Percentiles rank a stretch among this genome's conserved stretches.
phyloP scores from a whole-genome alignment of 2,888 invertebrate species.

The Lithophane leautieri region DNA sequence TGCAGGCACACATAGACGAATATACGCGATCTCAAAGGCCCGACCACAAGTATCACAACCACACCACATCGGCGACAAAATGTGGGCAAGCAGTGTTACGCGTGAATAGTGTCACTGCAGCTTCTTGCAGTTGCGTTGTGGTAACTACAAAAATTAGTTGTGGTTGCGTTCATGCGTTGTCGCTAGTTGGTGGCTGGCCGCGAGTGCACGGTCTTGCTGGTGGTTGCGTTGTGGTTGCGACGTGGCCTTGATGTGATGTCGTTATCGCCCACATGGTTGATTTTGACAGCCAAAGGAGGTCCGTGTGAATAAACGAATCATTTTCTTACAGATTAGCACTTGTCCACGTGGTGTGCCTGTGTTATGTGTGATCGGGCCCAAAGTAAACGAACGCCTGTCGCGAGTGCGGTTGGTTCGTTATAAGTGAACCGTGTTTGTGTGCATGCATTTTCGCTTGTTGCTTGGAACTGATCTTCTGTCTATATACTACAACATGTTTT shows the following conservation, averaged over 20 bases:
- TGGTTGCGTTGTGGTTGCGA: background rate
- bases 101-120: background rate
- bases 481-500: background rate
- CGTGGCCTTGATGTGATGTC: background rate
- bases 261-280: too few relatives aligned
- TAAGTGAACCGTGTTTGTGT: background rate
- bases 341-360: background rate
- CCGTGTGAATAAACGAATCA: background rate
- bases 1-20: background rate
- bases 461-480: background rate
- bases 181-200: background rate
- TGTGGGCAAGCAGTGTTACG: background rate
- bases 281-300: background rate
- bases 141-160: background rate
- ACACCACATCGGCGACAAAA: background rate
- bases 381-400: background rate
- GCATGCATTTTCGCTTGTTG: background rate
- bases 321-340: background rate
- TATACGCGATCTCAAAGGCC: background rate
- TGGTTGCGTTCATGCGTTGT: too few relatives aligned
- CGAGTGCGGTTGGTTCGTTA: background rate
- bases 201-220: background rate
- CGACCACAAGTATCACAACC: background rate
- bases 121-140: background rate
- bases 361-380: background rate